A percentile compares a stretch with the other conserved stretches of the same genome.
These are phyloP conservation scores for Hypolimnas misippus DNA, from an alignment of 2,888 invertebrate genomes.

Conservation along the genomic window DNA sequence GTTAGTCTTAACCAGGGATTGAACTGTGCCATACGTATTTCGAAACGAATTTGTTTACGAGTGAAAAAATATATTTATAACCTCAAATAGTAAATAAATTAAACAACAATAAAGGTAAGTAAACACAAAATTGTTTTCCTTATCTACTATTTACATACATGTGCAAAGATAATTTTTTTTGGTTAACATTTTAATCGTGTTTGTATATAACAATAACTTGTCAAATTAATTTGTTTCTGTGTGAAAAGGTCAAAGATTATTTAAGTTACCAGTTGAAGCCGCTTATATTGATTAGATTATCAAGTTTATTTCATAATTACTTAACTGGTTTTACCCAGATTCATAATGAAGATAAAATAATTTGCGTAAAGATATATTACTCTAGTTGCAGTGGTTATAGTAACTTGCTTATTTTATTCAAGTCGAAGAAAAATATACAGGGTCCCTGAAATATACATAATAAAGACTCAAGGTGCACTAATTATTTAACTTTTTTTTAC, in stretches of 20 bases:
- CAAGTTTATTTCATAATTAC: constrained; percentile 20
- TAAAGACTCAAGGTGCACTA: too few relatives aligned
- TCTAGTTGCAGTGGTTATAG: background rate
- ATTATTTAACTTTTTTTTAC: too few relatives aligned
- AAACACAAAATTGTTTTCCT: constrained; percentile 6
- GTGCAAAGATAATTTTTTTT: constrained; percentile 6
- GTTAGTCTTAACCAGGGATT: constrained; percentile 37
- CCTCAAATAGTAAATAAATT: constrained; percentile 48
- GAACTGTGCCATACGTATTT: constrained; percentile 32
- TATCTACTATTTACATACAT: constrained; percentile 12
- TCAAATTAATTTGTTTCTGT: constrained; percentile 13
- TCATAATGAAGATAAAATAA: constrained; percentile 3
- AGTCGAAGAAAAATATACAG: too few relatives aligned
- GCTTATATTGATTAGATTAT: constrained; percentile 23
- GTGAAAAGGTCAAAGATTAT: constrained; percentile 24
- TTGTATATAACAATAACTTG: background rate
- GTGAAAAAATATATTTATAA: constrained; percentile 39
- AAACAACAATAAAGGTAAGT: constrained; percentile 27
- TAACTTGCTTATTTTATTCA: background rate
- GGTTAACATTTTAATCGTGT: background rate
- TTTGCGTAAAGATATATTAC: background rate
- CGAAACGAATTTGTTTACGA: constrained; percentile 27
- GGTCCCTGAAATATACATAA: too few relatives aligned
- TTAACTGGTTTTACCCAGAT: constrained; percentile 25
- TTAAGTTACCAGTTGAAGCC: constrained; percentile 30